These are phyloP conservation scores for Sweltsa coloradensis DNA, from an alignment of 1,140 invertebrate genomes.

Conservation along the genomic window DNA sequence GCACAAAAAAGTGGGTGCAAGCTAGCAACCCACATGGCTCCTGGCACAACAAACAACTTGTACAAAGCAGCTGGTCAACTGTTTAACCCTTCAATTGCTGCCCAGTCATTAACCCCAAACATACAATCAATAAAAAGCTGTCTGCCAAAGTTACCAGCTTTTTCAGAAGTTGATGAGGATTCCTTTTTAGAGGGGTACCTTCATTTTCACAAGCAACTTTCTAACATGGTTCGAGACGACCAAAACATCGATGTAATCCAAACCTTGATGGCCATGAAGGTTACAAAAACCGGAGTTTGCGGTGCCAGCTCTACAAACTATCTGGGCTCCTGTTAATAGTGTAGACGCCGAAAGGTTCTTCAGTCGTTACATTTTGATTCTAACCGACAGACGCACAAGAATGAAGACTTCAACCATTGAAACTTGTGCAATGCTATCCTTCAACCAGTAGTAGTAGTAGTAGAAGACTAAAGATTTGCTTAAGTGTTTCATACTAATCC, in stretches of 20 bases:
- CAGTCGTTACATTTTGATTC: conserved; percentile 1
- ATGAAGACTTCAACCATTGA: background rate
- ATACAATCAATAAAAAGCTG: background rate
- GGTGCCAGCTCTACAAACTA: background rate
- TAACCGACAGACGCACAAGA: conserved; percentile 4
- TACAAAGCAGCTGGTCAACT: conserved; percentile 1
- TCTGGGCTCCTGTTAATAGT: conserved; percentile 4
- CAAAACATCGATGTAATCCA: background rate
- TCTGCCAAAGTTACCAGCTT: background rate
- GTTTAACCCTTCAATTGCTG: conserved; percentile 1
- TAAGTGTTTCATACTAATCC: too few relatives aligned
- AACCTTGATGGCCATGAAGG: background rate
- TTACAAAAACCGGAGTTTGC: background rate
- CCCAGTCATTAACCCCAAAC: background rate
- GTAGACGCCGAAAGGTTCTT: conserved; percentile 7
- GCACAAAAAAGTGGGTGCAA: background rate
- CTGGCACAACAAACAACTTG: background rate
- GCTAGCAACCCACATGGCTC: background rate
- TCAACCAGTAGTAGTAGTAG: too few relatives aligned
- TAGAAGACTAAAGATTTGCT: too few relatives aligned
- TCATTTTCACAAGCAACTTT: conserved; percentile 1
- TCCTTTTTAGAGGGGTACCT: conserved; percentile 3
- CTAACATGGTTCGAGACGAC: background rate
- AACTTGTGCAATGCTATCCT: conserved; percentile 1
- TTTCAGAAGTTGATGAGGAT: background rate